A percentile compares a stretch with the other conserved stretches of the same genome.
These are phyloP conservation scores for Eristalinus aeneus DNA, from an alignment of 2,888 invertebrate species.

Conservation along the genomic window DNA sequence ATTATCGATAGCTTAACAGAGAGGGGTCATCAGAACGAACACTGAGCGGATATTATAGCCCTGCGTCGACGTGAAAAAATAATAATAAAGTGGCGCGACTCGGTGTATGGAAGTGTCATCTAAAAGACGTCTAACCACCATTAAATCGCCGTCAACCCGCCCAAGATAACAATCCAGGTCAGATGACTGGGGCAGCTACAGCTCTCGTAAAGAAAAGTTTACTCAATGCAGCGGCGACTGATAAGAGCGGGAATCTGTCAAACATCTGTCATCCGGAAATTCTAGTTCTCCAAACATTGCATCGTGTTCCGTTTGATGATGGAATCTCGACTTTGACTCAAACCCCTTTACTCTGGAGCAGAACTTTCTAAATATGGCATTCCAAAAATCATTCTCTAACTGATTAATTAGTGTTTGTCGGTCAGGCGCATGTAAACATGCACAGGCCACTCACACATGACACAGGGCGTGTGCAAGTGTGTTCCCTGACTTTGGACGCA, in stretches of 20 bases:
- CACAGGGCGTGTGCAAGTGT: not conserved
- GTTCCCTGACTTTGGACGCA: constrained; percentile 45
- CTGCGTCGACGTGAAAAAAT: constrained; percentile 18
- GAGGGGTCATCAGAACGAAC: not conserved
- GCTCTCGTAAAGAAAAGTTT: not conserved
- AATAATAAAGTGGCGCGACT: constrained; percentile 25
- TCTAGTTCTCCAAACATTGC: constrained; percentile 6
- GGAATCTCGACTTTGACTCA: not conserved
- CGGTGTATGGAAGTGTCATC: not conserved
- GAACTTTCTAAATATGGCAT: constrained; percentile 30
- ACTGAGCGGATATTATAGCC: not conserved
- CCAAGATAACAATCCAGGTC: constrained; percentile 50
- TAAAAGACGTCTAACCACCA: constrained; percentile 12
- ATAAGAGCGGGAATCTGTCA: constrained; percentile 14
- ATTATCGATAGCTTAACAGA: not conserved
- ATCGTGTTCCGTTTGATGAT: not conserved
- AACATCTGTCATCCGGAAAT: constrained; percentile 23
- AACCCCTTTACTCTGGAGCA: not conserved
- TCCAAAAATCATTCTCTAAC: not conserved
- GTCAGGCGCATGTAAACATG: constrained; percentile 23
- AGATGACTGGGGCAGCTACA: constrained; percentile 17
- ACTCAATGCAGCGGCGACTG: not conserved
- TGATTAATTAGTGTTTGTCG: constrained; percentile 39
- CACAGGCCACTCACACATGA: not conserved
- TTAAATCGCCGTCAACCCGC: constrained; percentile 31